Base-by-base conservation (phyloP, 2,888 invertebrate species). In the Reticulitermes lucifugus region DNA sequence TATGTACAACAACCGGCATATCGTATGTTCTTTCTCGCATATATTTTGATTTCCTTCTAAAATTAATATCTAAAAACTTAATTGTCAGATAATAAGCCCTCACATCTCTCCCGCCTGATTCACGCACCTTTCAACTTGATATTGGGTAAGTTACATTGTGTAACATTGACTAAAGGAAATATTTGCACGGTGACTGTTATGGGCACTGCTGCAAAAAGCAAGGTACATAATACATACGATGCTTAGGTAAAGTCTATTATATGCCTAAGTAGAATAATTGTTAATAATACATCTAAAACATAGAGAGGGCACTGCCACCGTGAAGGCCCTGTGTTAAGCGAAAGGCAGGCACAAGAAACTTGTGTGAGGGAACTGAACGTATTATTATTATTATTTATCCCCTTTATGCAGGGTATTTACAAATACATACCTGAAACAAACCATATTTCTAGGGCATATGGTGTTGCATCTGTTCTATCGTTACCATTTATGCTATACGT, bases 51-150 rank as follows among this genome's bases (percentile, higher is more conserved):
- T 77, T 46, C 77, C 46, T 22, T 46, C 9, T 35, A 77, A 46
- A 77, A 77, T 21, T 46, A 46, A 77, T 46, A 77, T 46, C 77
- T 22, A 77, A 77, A 46, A 43, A 75, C 35, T 75, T 77, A 77
- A 77, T 77, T 77, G 46, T 77, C 77, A 77, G 77, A 77, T 77
- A 77, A 77, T 46, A 46, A 22, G 6, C 7, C 77, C 14, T 77
- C n/a, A 7, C 7, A 12, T 29, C 35, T 35, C 6, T 12, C 41
- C 35, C 21, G 46, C 21, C 46, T 22, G 43, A 77, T 77, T 21
- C 77, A 41, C 41, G 22, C n/a, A 77, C n/a, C 77, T 2, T 46
- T 46, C 46, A 14, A 46, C 77, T 77, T 6, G 77, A 46, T 77
- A 77, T 77, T 46, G 46, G 9, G 43, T 12, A 21, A 75, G 75